Percentiles rank a stretch among this genome's conserved stretches.
Evolutionary conservation across 2,888 invertebrate species (phyloP).

Genomic region (Eulithis testata): DNA sequence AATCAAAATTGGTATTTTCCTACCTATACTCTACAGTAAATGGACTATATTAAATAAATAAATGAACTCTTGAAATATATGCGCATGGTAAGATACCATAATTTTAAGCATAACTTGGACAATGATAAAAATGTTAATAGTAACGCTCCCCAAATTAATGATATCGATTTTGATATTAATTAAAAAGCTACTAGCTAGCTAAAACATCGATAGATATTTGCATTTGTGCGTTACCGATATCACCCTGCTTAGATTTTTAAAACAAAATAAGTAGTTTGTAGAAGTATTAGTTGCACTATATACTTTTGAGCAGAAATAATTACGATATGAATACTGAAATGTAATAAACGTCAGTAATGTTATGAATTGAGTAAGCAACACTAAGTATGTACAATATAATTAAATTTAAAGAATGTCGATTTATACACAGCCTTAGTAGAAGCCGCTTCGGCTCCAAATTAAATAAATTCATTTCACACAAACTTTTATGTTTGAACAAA

Average conservation of each 20-base stretch:
- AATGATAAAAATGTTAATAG: conserved; percentile 14
- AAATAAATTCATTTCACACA: conserved; percentile 28
- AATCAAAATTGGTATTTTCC: conserved; percentile 29
- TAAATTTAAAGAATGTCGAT: not conserved
- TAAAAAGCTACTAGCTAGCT: conserved; percentile 43
- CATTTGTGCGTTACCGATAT: conserved; percentile 69
- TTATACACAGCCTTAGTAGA: conserved; percentile 59
- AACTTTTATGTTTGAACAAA: conserved; percentile 37
- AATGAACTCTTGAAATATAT: not conserved
- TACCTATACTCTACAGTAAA: conserved; percentile 41
- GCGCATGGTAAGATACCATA: not conserved
- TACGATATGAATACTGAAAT: conserved; percentile 47
- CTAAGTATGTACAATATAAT: conserved; percentile 38
- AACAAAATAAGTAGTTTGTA: conserved; percentile 36
- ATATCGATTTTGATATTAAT: conserved; percentile 16
- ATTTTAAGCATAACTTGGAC: conserved; percentile 28
- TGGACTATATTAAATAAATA: conserved; percentile 17
- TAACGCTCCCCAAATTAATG: conserved; percentile 5
- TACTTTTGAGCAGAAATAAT: conserved; percentile 29
- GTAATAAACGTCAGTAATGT: conserved; percentile 33
- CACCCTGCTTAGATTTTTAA: conserved; percentile 67
- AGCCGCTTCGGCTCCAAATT: conserved; percentile 43
- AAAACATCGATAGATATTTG: conserved; percentile 44
- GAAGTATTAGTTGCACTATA: conserved; percentile 42
- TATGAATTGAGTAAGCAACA: conserved; percentile 44